Evolutionary conservation across 2,113 vertebrate genomes (phyloP), one percentile per base, ranked within the genome.

Genomic region (Xyliphius kryptos): DNA sequence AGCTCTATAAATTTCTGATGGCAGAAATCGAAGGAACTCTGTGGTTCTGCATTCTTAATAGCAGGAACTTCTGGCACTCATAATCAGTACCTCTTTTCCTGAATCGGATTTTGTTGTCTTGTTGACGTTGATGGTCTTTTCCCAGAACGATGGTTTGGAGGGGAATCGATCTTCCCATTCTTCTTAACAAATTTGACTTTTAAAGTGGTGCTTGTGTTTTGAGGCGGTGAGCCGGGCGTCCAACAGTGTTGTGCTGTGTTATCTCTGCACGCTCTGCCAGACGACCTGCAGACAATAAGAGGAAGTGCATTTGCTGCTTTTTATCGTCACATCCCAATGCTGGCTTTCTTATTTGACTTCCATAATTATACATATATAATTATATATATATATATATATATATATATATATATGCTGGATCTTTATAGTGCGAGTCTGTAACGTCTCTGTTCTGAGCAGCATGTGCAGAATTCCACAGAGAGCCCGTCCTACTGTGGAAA

Each of bases 31-130:
- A 9, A 19, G 13, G 37, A 44, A 40, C 47, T 5, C 44, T n/a
- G 36, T 13, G 9, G 12, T 38, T 13, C 41, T 1, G 16, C 40
- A 37, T 16, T 13, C 48, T 20, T 66, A 19, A 43, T 40, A 32
- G 1, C n/a, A n/a, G 50, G 16, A 22, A 26, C 47, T 21, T 14
- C 47, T 21, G 38, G 21, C 41, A 49, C 59, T 61, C 20, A 26
- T 5, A 4, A 64, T 66, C 61, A 50, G 69, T 72, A 54, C 56
- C n/a, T 9, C 38, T 5, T 13, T 13, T 55, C 53, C 61, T 22
- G 22, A 70, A 65, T 20, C 26, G 63, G 22, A 14, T 69, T 43
- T 37, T 36, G 38, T 46, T 56, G 61, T 26, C 48, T 21, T 40
- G 50, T 49, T 19, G 56, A 50, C 41, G 9, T 20, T 5, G 8